Evolutionary conservation across 2,113 vertebrate species (phyloP).

Genomic region (Salvelinus sp.): DNA sequence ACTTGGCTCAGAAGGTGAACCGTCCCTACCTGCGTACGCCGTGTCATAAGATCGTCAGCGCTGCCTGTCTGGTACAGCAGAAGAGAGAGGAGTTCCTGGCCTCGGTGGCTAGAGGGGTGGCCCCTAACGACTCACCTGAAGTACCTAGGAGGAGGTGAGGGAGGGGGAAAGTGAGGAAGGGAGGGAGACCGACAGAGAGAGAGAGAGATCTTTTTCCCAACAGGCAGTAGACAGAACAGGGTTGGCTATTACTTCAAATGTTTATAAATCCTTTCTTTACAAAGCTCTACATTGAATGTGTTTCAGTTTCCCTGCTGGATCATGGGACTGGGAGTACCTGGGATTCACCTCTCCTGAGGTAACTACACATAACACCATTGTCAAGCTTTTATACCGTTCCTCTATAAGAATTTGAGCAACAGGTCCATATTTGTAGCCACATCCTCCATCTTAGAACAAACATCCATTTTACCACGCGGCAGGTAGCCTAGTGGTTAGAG

Average conservation of each 20-base stretch:
- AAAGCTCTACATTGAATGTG: slow-evolving; percentile 5
- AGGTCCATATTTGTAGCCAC: too few species aligned
- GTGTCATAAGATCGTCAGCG: slow-evolving; percentile 95
- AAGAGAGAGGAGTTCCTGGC: slow-evolving; percentile 97
- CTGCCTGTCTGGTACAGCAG: slow-evolving; percentile 94
- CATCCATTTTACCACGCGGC: too few species aligned
- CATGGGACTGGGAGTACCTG: slow-evolving; percentile 99
- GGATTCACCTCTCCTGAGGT: slow-evolving; percentile 98
- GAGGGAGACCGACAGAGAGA: slow-evolving; percentile 19
- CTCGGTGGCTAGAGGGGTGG: slow-evolving; percentile 93
- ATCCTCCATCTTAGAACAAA: too few species aligned
- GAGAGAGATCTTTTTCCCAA: neutral
- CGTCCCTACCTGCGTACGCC: slow-evolving; percentile 97
- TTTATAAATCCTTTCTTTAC: too few species aligned
- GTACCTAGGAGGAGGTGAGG: slow-evolving; percentile 90
- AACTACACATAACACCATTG: slow-evolving; percentile 47
- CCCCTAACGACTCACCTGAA: slow-evolving; percentile 95
- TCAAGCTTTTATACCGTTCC: neutral
- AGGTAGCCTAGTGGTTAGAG: too few species aligned
- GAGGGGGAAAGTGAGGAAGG: slow-evolving; percentile 76
- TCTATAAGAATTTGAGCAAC: too few species aligned
- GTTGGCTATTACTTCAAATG: neutral
- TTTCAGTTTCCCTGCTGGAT: slow-evolving; percentile 94
- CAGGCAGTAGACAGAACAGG: neutral
- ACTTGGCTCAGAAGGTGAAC: slow-evolving; percentile 98